Evolutionary conservation across 2,797 vertebrate species (phyloP), one percentile per base, ranked within the genome.

Genomic region (Sebastes cheni): DNA sequence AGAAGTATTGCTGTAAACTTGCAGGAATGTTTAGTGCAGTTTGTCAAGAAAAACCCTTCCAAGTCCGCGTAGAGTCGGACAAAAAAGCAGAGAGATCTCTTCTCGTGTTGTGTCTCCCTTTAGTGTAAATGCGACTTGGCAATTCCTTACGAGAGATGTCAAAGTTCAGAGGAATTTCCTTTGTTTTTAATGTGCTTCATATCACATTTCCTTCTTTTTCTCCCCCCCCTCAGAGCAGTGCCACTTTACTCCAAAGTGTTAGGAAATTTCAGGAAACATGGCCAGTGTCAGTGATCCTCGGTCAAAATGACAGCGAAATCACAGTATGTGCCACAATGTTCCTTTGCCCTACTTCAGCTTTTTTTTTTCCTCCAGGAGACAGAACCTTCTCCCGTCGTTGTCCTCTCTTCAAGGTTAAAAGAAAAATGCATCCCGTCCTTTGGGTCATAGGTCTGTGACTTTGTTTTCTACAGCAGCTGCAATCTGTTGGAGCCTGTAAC

Each of bases 381-480:
- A 79, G 25, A 67, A 54, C 29, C 52, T 36, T 50, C 72, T 60
- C 72, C 58, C 42, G 30, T 67, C 52, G 18, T n/a, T 66, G 62
- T 82, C 80, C 36, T 60, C 66, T 72, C 32, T 62, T 77, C 20
- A 20, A 73, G 70, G 73, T 72, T 61, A 75, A 77, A 75, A 72
- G 78, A 77, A 66, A 56, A 56, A 8, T 66, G 3, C 4, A 25
- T 32, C 20, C 34, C 1, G 5, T 1, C 71, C 5, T 75, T 3
- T n/a, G 42, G 84, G 93, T 97, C 97, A 99, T 94, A 99, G 97
- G 84, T 99, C 98, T 0, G 98, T 99, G 92, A 99, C 98, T 93
- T 99, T 99, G 93, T 99, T 99, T 89, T 99, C 98, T 90, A 99
- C 97, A 8, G 98, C 97, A 2, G 98, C 98, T 4, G 98, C 98